These are phyloP conservation scores for Poecilobothrus nobilitatus DNA, from an alignment of 2,888 invertebrate species.

Conservation along the genomic window DNA sequence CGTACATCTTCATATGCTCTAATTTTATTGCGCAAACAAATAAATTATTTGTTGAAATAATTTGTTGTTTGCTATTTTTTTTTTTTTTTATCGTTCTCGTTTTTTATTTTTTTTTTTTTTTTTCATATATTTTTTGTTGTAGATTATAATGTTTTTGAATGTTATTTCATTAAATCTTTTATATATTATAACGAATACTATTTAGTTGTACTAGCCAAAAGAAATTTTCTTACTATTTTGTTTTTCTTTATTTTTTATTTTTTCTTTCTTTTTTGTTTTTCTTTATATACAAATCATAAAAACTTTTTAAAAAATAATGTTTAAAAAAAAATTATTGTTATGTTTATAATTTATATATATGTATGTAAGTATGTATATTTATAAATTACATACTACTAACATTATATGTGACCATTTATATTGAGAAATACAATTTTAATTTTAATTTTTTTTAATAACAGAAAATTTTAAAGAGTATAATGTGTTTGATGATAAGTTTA, in stretches of 20 bases:
- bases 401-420: too few relatives aligned
- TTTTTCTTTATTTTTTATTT: not conserved
- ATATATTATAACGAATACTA: not conserved
- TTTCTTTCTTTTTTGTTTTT: not conserved
- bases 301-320: not conserved
- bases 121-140: too few relatives aligned
- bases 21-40: constrained; percentile 6
- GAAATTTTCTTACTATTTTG: not conserved
- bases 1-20: not conserved
- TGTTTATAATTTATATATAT: not conserved
- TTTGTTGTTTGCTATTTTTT: not conserved
- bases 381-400: too few relatives aligned
- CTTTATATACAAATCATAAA: not conserved
- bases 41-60: not conserved
- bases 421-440: too few relatives aligned
- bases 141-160: too few relatives aligned
- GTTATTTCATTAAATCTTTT: not conserved
- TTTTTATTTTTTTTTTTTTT: too few relatives aligned
- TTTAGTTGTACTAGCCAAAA: not conserved
- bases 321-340: not conserved
- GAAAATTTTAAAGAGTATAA: too few relatives aligned
- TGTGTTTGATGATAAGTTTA: too few relatives aligned
- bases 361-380: not conserved
- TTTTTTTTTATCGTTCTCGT: too few relatives aligned
- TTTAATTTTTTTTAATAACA: too few relatives aligned